phyloP scores from a whole-genome alignment of 2,797 vertebrate species.

The Limosa lapponica region DNA sequence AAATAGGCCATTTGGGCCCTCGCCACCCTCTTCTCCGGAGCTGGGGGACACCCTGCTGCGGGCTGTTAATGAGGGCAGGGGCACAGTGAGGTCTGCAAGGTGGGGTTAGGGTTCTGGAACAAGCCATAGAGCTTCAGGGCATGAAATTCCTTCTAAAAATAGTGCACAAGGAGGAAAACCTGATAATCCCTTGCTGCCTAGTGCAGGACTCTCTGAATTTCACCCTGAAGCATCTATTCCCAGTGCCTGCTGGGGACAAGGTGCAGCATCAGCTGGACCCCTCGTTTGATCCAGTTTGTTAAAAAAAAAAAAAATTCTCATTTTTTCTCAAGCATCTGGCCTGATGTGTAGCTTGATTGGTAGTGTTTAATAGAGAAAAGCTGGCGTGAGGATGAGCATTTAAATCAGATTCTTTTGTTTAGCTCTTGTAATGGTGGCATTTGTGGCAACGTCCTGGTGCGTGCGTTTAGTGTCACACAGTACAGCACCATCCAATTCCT shows the following conservation, averaged over 20 bases:
- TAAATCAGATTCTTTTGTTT: not conserved
- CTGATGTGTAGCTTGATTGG: not conserved
- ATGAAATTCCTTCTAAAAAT: not conserved
- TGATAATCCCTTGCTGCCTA: not conserved
- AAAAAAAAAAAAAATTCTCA: not conserved
- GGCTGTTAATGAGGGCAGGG: slow-evolving; percentile 6
- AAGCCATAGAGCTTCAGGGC: not conserved
- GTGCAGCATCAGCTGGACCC: not conserved
- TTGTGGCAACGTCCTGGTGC: not conserved
- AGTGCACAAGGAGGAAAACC: not conserved
- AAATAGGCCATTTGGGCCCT: slow-evolving; percentile 7
- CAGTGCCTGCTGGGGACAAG: not conserved
- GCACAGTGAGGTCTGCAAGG: not conserved
- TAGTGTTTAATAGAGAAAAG: not conserved
- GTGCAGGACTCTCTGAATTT: not conserved
- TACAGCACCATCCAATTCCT: not conserved
- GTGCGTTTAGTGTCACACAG: not conserved
- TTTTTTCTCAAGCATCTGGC: not conserved
- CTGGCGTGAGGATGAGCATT: not conserved
- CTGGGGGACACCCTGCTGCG: not conserved
- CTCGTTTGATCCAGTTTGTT: not conserved
- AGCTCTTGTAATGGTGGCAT: not conserved
- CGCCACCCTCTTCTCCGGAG: not conserved
- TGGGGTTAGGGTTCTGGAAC: not conserved
- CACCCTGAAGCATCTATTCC: not conserved